Base-by-base conservation (phyloP, 2,888 invertebrate genomes). In the Merodon equestris region DNA sequence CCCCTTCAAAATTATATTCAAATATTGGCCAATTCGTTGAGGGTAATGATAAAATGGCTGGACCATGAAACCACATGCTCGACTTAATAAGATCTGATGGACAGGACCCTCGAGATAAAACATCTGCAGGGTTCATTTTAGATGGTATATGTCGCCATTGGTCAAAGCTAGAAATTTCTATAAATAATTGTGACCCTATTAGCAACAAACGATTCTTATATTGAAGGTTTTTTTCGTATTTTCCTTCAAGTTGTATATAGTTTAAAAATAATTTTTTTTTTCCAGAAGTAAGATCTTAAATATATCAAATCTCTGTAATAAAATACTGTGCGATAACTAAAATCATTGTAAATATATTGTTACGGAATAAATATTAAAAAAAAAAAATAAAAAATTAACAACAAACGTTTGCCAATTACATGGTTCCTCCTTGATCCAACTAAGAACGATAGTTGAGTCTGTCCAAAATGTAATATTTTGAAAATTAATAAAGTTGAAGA, bases 351-450 rank as follows among this genome's bases (percentile, higher is more conserved):
- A n/a, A n/a, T n/a, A n/a, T n/a, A n/a, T n/a, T n/a, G n/a, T n/a
- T n/a, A n/a, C n/a, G n/a, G n/a, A n/a, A n/a, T n/a, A n/a, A n/a
- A n/a, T n/a, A n/a, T n/a, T n/a, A n/a, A n/a, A n/a, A n/a, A n/a
- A n/a, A n/a, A n/a, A n/a, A n/a, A n/a, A n/a, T n/a, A n/a, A n/a
- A n/a, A n/a, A n/a, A n/a, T n/a, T n/a, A n/a, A n/a, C n/a, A n/a
- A n/a, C n/a, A 27, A 77, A 77, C 0, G 67, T 61, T 50, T 68
- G 72, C 72, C 79, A 73, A 10, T 56, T 66, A 13, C 60, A 66
- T 9, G 61, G 18, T 44, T 60, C 60, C 18, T 60, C 38, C 9
- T 45, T 38, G 9, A 77, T 50, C 63, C 68, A 58, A 17, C 47
- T 64, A n/a, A 75, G 53, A 10, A 75, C 63, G 7, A 45, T 63